A percentile compares a stretch with the other conserved stretches of the same genome.
These are phyloP conservation scores for Microplitis demolitor DNA, from an alignment of 1,140 invertebrate genomes.

Conservation along the genomic window DNA sequence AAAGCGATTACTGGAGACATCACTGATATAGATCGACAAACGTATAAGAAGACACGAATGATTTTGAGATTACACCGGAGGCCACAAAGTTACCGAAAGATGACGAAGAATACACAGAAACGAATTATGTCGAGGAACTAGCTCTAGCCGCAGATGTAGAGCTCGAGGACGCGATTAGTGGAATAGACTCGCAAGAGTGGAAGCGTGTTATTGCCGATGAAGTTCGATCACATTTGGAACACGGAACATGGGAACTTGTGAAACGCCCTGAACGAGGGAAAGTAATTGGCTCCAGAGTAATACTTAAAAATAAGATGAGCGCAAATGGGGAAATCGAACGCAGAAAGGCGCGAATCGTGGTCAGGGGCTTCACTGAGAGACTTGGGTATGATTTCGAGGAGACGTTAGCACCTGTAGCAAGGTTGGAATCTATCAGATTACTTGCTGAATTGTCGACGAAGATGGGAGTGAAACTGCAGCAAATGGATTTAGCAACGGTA, in stretches of 20 bases:
- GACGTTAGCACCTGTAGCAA: conserved; percentile 40
- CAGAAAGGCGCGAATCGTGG: conserved; percentile 38
- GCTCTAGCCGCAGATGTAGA: background rate
- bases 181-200: background rate
- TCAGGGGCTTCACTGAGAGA: conserved; percentile 37
- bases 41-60: too few relatives aligned
- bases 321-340: too few relatives aligned
- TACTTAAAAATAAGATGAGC: background rate
- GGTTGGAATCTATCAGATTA: conserved; percentile 33
- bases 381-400: conserved; percentile 42
- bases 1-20: too few relatives aligned
- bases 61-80: too few relatives aligned
- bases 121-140: background rate
- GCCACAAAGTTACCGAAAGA: too few relatives aligned
- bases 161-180: background rate
- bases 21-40: too few relatives aligned
- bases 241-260: background rate
- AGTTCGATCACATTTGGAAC: background rate
- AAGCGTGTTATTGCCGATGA: background rate
- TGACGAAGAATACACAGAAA: background rate
- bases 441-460: conserved; percentile 22
- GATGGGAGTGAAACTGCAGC: conserved; percentile 30
- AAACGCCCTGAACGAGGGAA: background rate
- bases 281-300: background rate
- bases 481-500: too few relatives aligned